Evolutionary conservation across 2,113 vertebrate genomes (phyloP), one percentile per base, ranked within the genome.

Genomic region (Pedetes capensis): DNA sequence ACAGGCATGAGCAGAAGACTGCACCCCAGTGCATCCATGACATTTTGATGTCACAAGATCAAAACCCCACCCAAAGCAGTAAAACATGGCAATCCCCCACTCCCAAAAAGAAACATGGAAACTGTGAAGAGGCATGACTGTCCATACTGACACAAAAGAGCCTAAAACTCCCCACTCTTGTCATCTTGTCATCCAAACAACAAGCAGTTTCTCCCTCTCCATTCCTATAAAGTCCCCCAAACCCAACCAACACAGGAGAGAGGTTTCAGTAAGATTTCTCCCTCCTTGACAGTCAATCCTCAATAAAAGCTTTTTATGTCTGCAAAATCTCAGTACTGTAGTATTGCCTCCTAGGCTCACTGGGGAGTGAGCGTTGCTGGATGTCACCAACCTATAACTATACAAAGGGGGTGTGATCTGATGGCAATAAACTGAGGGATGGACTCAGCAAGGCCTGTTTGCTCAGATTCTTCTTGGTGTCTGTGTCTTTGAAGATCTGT

Each of bases 301-400:
- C 57, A 29, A 53, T 37, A 74, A 55, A 78, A 32, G 16, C 12
- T 44, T 61, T 47, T 57, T 14, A 27, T 11, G 55, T 63, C 55
- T 22, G 32, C 27, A 82, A 49, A 29, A 16, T 7, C 17, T 25
- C 20, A 0, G 16, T 29, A 5, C 27, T 14, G 4, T 14, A 32
- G 4, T 68, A 29, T 16, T 44, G n/a, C 29, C n/a, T 18, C 5
- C 6, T 37, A 6, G 6, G 37, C 8, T 14, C 29, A 17, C 7
- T 8, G 18, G 39, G 49, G 8, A 49, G 8, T 18, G 27, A 68
- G 5, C 2, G 37, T 66, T n/a, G 4, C 0, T 14, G 49, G 8
- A 1, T 34, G 20, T 44, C 29, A 25, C 25, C 68, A 39, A n/a
- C 18, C 8, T 47, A 22, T 18, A 4, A 20, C 13, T 22, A 27